Evolutionary conservation across 1,140 invertebrate species (phyloP).

Genomic region (Chironomus tepperi): DNA sequence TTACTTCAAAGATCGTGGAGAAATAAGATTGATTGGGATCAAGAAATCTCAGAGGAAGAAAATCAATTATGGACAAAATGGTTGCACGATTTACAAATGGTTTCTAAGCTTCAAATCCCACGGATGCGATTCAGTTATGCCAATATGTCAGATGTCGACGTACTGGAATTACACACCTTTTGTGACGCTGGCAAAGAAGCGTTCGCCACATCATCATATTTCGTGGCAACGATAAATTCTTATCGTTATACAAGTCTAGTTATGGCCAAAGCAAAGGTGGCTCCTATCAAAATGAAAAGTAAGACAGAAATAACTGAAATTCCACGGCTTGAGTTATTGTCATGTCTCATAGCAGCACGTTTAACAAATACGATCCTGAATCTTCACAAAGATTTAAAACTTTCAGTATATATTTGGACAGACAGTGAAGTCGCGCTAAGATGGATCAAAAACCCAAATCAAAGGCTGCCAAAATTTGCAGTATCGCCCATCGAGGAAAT

Average conservation of each 20-base stretch:
- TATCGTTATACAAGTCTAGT: neutral
- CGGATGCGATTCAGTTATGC: neutral
- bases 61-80: neutral
- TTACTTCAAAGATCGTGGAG: slow-evolving; percentile 32
- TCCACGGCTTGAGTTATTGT: neutral
- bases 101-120: neutral
- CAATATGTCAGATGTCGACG: neutral
- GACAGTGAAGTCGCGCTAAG: slow-evolving; percentile 35
- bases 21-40: neutral
- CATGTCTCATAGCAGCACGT: neutral
- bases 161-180: neutral
- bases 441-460: slow-evolving; percentile 32
- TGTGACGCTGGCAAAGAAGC: neutral
- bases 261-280: neutral
- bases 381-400: slow-evolving; percentile 20
- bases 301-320: too few species aligned
- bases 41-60: neutral
- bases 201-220: neutral
- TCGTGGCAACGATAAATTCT: neutral
- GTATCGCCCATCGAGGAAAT: slow-evolving; percentile 36
- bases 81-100: neutral
- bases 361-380: neutral
- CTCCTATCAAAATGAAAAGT: neutral
- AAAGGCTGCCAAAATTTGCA: slow-evolving; percentile 31
- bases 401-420: slow-evolving; percentile 31